phyloP scores from a whole-genome alignment of 2,113 vertebrate genomes.

The Galemys pyrenaicus region DNA sequence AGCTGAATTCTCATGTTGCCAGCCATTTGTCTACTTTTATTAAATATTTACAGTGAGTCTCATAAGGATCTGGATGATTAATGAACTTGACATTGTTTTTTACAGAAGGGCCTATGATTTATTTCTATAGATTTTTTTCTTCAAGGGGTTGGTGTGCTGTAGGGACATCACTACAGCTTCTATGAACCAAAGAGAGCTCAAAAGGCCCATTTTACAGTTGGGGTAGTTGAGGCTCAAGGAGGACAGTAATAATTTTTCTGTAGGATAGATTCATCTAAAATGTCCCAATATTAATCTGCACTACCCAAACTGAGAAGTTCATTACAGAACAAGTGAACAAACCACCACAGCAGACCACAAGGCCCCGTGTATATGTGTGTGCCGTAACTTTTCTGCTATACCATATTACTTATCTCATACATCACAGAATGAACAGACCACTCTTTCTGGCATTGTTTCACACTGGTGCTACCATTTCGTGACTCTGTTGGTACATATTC shows the following conservation, averaged over 20 bases:
- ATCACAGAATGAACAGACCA: not conserved
- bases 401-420: not conserved
- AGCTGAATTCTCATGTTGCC: not conserved
- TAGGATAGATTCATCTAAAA: not conserved
- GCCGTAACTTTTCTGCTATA: not conserved
- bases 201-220: not conserved
- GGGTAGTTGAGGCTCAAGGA: not conserved
- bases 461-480: not conserved
- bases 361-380: not conserved
- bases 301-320: not conserved
- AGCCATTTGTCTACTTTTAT: constrained; percentile 17
- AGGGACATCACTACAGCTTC: not conserved
- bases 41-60: constrained; percentile 42
- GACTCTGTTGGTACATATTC: not conserved
- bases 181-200: not conserved
- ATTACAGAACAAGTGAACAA: not conserved
- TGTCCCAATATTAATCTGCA: not conserved
- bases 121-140: not conserved
- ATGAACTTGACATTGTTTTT: constrained; percentile 14
- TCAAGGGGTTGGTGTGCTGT: not conserved
- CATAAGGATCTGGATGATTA: not conserved
- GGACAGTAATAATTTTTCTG: not conserved
- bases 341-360: too few relatives aligned
- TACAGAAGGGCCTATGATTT: not conserved
- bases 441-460: not conserved